Conservation (phyloP, 37 sponge, comb jelly and placozoan genomes). For the Eunapius fragilis region DNA sequence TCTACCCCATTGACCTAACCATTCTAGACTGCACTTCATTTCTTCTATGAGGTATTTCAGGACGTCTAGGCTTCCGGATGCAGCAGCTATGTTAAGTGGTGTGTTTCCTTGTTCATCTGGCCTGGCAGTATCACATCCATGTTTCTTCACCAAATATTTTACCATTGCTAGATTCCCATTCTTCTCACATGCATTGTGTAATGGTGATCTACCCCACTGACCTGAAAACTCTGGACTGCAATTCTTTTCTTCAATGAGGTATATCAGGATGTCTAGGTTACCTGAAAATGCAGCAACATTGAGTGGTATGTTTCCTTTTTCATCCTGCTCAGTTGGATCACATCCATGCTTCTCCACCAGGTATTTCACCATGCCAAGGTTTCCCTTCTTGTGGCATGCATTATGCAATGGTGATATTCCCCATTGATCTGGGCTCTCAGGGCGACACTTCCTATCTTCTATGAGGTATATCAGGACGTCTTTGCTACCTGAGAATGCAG, state of each 20-base stretch:
- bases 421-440: background rate
- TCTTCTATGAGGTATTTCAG: background rate
- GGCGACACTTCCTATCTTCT: background rate
- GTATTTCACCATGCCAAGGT: background rate
- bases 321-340: background rate
- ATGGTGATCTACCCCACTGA: background rate
- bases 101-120: background rate
- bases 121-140: background rate
- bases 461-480: background rate
- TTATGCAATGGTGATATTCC: background rate
- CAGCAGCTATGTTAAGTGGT: background rate
- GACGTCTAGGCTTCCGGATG: background rate
- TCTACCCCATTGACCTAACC: background rate
- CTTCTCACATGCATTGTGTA: background rate
- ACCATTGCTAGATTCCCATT: background rate
- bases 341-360: background rate
- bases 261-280: background rate
- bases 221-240: background rate
- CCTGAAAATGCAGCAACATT: background rate
- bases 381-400: background rate
- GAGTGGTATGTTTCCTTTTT: background rate
- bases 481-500: background rate
- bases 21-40: background rate
- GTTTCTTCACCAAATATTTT: background rate
- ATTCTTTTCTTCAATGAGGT: background rate